Percentiles rank a stretch among this genome's conserved stretches.
These are phyloP conservation scores for Aspiorhynchus laticeps DNA, from an alignment of 2,113 vertebrate genomes.

Conservation along the genomic window DNA sequence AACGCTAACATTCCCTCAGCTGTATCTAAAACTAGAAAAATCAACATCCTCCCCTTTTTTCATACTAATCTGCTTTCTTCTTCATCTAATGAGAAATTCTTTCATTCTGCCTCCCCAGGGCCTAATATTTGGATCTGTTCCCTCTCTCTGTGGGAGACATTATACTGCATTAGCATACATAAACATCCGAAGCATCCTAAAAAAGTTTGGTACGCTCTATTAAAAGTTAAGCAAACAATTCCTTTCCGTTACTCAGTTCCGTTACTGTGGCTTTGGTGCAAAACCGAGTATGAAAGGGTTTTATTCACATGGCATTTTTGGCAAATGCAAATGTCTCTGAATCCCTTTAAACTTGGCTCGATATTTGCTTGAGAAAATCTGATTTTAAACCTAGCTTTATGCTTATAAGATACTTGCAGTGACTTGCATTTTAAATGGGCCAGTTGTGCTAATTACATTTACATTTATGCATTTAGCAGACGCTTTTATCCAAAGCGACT, in stretches of 20 bases:
- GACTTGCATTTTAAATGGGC: not conserved
- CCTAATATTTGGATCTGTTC: constrained; percentile 40
- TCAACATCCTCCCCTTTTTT: constrained; percentile 6
- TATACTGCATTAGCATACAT: constrained; percentile 39
- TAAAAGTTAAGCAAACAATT: constrained; percentile 37
- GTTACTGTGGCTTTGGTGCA: constrained; percentile 1
- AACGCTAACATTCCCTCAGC: constrained; percentile 15
- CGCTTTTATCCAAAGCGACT: too few species aligned
- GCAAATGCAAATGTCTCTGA: not conserved
- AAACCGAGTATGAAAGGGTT: constrained; percentile 25
- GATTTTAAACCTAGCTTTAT: not conserved
- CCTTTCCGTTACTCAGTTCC: not conserved
- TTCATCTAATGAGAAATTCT: constrained; percentile 43
- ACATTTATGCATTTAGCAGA: too few species aligned
- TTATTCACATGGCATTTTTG: constrained; percentile 8
- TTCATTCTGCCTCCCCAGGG: constrained; percentile 30
- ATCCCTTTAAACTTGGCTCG: not conserved
- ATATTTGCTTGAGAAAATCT: not conserved
- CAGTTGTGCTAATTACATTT: not conserved
- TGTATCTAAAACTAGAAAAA: constrained; percentile 35
- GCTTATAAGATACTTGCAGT: not conserved
- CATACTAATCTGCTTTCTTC: constrained; percentile 29
- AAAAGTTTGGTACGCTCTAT: constrained; percentile 27
- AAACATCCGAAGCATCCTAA: constrained; percentile 16
- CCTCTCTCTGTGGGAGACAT: constrained; percentile 22